phyloP scores from a whole-genome alignment of 2,888 invertebrate species.

The Mesorhabditis spiculigera region DNA sequence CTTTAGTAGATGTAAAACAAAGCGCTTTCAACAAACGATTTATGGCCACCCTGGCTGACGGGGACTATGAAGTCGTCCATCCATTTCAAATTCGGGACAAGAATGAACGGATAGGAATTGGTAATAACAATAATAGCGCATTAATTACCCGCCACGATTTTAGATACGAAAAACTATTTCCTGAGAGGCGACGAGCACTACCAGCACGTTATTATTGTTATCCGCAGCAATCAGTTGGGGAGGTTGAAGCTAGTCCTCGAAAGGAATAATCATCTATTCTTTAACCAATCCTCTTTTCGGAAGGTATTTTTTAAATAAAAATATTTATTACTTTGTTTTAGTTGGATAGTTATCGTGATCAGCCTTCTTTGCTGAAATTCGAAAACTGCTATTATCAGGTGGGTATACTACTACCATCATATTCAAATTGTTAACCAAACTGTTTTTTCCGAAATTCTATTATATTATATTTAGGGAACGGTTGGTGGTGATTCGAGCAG shows the following conservation, averaged over 20 bases:
- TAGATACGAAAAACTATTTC: slow-evolving; percentile 60
- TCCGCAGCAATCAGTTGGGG: slow-evolving; percentile 38
- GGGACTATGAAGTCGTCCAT: slow-evolving; percentile 60
- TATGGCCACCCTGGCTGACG: slow-evolving; percentile 56
- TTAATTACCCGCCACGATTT: slow-evolving; percentile 10
- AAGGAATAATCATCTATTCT: slow-evolving; percentile 49
- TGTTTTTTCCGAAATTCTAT: no score
- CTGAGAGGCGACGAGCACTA: slow-evolving; percentile 52
- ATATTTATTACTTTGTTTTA: slow-evolving; percentile 19
- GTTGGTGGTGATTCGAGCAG: slow-evolving; percentile 95
- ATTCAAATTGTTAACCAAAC: no score
- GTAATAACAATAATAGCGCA: slow-evolving; percentile 12
- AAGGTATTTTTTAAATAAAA: slow-evolving; percentile 30
- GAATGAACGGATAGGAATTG: slow-evolving; percentile 58
- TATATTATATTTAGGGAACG: slow-evolving; percentile 65
- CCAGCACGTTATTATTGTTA: slow-evolving; percentile 50
- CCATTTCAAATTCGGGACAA: slow-evolving; percentile 61
- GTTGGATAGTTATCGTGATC: slow-evolving; percentile 46
- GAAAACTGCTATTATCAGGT: slow-evolving; percentile 89
- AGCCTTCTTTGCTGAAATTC: slow-evolving; percentile 30
- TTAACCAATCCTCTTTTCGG: slow-evolving; percentile 49
- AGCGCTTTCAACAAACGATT: slow-evolving; percentile 58
- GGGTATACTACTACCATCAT: no score
- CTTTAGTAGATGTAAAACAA: slow-evolving; percentile 42
- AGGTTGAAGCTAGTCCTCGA: slow-evolving; percentile 50